Evolutionary conservation across 2,113 vertebrate genomes (phyloP).

Genomic region (Pelecanus crispus): DNA sequence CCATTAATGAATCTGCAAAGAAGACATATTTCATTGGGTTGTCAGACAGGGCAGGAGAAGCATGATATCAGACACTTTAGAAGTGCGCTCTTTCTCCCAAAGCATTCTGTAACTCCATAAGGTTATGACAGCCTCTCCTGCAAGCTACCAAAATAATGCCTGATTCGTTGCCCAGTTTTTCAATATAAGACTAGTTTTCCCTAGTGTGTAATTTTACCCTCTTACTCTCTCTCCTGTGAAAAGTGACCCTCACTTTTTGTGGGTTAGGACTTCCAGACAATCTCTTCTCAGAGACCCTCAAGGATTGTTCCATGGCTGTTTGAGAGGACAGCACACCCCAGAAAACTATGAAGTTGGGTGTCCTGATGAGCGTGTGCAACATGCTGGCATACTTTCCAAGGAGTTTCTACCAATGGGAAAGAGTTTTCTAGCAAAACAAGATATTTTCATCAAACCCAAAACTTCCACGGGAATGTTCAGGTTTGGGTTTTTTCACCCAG

Average conservation of each 20-base stretch:
- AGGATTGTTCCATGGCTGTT: background rate
- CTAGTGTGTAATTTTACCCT: background rate
- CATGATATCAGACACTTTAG: background rate
- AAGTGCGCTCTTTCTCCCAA: background rate
- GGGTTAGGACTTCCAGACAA: background rate
- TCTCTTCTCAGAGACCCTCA: background rate
- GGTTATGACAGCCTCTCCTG: background rate
- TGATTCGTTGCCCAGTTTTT: background rate
- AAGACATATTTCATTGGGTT: constrained; percentile 1
- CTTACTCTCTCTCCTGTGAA: background rate
- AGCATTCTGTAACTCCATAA: background rate
- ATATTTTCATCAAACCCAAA: background rate
- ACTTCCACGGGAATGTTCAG: background rate
- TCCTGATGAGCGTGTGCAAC: background rate
- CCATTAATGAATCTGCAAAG: constrained; percentile 87
- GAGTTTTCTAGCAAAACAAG: background rate
- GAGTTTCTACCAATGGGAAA: background rate
- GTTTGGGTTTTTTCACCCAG: background rate
- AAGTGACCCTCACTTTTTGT: background rate
- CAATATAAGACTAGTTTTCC: background rate
- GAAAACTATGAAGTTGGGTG: background rate
- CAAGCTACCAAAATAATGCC: background rate
- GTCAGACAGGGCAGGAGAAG: background rate
- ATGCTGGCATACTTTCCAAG: background rate
- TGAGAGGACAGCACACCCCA: background rate